Evolutionary conservation across 2,888 invertebrate species (phyloP).

Genomic region (Blastobasis lacticolella): DNA sequence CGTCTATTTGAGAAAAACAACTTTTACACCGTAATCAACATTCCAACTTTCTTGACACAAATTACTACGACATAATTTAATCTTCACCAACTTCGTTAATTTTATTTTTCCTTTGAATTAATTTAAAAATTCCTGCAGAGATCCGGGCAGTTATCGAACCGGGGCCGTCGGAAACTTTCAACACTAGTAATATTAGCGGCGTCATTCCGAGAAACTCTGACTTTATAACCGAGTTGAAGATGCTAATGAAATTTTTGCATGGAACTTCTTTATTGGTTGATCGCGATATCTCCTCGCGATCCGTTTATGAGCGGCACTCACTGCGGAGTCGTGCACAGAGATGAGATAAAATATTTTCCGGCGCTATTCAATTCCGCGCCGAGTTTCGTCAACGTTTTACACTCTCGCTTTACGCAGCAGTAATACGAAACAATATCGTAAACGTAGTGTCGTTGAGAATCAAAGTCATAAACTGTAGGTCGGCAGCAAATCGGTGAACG

Average conservation of each 20-base stretch:
- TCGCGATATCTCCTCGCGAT: no score
- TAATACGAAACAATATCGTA: constrained; percentile 65
- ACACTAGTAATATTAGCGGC: constrained; percentile 58
- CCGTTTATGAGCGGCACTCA: no score
- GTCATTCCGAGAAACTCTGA: constrained; percentile 50
- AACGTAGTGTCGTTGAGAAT: constrained; percentile 64
- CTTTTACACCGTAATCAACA: constrained; percentile 39
- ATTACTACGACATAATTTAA: constrained; percentile 64
- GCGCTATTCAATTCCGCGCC: constrained; percentile 18
- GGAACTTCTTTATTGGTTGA: constrained; percentile 4
- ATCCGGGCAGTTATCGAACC: constrained; percentile 64
- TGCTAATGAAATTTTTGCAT: constrained; percentile 15
- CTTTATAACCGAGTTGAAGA: constrained; percentile 29
- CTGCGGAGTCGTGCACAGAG: background rate
- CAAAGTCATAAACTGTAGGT: constrained; percentile 65
- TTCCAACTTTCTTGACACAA: constrained; percentile 58
- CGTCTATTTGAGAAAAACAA: constrained; percentile 25
- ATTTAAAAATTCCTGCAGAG: constrained; percentile 66
- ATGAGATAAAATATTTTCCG: constrained; percentile 6
- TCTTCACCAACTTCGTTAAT: constrained; percentile 61
- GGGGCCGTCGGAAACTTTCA: constrained; percentile 53
- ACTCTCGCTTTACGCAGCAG: constrained; percentile 42
- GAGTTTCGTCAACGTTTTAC: constrained; percentile 26
- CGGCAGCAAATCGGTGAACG: constrained; percentile 63
- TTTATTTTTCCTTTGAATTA: constrained; percentile 70